phyloP scores from a whole-genome alignment of 2,888 invertebrate species.

The Campaea margaritaria region DNA sequence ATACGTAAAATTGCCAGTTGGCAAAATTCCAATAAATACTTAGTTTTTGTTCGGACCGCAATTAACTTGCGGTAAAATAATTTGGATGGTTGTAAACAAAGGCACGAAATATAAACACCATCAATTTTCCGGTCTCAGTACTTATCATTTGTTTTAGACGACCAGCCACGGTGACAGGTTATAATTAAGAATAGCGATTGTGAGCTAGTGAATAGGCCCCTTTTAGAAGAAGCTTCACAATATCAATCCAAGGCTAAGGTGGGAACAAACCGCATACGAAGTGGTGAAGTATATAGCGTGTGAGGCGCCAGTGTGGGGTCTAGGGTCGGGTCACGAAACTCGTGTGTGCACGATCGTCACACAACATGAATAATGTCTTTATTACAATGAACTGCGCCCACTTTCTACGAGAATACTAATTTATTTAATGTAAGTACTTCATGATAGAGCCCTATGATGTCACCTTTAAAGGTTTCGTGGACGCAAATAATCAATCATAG shows the following conservation, averaged over 20 bases:
- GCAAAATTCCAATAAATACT: slow-evolving; percentile 2
- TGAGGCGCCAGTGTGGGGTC: slow-evolving; percentile 40
- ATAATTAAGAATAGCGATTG: no score
- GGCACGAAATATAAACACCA: no score
- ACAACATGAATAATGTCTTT: slow-evolving; percentile 56
- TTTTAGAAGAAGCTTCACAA: no score
- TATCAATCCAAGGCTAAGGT: no score
- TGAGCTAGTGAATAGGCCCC: no score
- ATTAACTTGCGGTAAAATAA: not conserved
- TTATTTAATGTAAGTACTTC: slow-evolving; percentile 40
- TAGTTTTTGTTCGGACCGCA: not conserved
- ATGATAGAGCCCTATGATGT: slow-evolving; percentile 33
- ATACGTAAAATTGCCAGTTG: slow-evolving; percentile 19
- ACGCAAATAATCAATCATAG: slow-evolving; percentile 18
- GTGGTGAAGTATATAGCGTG: slow-evolving; percentile 13
- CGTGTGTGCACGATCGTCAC: slow-evolving; percentile 58
- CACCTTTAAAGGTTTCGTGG: slow-evolving; percentile 21
- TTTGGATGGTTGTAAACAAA: no score
- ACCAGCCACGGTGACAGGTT: no score
- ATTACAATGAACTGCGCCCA: slow-evolving; percentile 47
- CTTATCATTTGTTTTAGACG: no score
- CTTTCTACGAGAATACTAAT: slow-evolving; percentile 41
- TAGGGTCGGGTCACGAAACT: slow-evolving; percentile 56
- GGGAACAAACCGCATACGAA: not conserved
- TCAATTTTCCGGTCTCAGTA: no score